Evolutionary conservation across 2,888 invertebrate species (phyloP).

Genomic region (Drosophila quinaria): DNA sequence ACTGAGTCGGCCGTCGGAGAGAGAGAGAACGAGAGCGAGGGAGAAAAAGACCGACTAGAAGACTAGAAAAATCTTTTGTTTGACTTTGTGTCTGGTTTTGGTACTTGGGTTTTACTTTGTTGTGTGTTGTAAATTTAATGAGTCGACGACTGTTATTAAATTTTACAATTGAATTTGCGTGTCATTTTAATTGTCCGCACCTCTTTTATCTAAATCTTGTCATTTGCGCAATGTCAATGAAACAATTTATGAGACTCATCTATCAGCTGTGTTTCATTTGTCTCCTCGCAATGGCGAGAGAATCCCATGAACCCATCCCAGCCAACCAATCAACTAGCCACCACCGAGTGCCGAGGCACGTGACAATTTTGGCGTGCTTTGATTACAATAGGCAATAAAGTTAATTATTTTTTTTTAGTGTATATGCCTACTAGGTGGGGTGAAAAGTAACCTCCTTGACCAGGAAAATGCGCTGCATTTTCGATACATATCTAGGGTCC

Average conservation of each 20-base stretch:
- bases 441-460: too few relatives aligned
- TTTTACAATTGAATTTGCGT: conserved; percentile 70
- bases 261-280: conserved; percentile 22
- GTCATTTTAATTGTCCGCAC: conserved; percentile 49
- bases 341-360: conserved; percentile 15
- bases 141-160: conserved; percentile 34
- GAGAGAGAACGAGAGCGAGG: neutral
- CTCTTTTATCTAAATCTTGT: conserved; percentile 48
- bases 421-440: too few relatives aligned
- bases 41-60: neutral
- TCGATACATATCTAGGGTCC: too few relatives aligned
- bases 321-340: neutral
- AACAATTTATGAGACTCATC: conserved; percentile 48
- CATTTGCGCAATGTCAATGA: conserved; percentile 58
- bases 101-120: conserved; percentile 16
- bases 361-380: neutral
- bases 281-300: neutral
- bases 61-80: conserved; percentile 32
- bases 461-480: too few relatives aligned
- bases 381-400: neutral
- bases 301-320: conserved; percentile 3
- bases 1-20: neutral
- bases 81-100: conserved; percentile 13
- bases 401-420: neutral
- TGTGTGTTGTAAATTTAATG: conserved; percentile 49